A percentile compares a stretch with the other conserved stretches of the same genome.
These are phyloP conservation scores for Cerastis leucographa DNA, from an alignment of 2,888 invertebrate genomes.

Conservation along the genomic window DNA sequence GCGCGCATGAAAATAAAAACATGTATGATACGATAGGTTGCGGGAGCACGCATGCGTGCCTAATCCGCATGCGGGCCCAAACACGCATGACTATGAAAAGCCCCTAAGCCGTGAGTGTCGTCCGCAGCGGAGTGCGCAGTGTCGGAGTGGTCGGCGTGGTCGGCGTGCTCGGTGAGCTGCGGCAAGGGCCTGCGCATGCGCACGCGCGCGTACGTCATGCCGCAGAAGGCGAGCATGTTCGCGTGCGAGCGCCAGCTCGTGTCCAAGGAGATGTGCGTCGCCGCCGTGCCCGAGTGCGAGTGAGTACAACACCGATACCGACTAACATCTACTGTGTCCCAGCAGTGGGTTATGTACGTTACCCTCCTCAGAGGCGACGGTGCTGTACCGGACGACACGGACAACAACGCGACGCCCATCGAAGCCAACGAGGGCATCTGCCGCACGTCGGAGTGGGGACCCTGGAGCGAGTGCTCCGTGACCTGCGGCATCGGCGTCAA, in stretches of 20 bases:
- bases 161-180: slow-evolving; percentile 95
- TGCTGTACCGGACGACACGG: slow-evolving; percentile 64
- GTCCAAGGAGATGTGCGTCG: slow-evolving; percentile 97
- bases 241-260: slow-evolving; percentile 94
- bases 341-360: neutral
- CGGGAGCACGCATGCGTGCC: too few relatives aligned
- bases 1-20: too few relatives aligned
- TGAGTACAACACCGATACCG: slow-evolving; percentile 82
- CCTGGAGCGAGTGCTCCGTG: slow-evolving; percentile 96
- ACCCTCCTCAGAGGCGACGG: slow-evolving; percentile 71
- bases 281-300: slow-evolving; percentile 94
- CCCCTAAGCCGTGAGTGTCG: too few relatives aligned
- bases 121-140: slow-evolving; percentile 95
- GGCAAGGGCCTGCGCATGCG: slow-evolving; percentile 96
- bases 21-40: too few relatives aligned
- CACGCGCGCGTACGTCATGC: slow-evolving; percentile 93
- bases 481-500: slow-evolving; percentile 95
- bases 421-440: slow-evolving; percentile 89
- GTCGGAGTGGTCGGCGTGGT: slow-evolving; percentile 94
- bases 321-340: neutral
- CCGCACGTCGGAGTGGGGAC: slow-evolving; percentile 93
- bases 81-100: too few relatives aligned
- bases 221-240: slow-evolving; percentile 93
- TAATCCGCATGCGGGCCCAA: too few relatives aligned
- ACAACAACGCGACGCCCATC: slow-evolving; percentile 61